phyloP scores from a whole-genome alignment of 2,888 invertebrate species.

The Lasioglossum villosulum region DNA sequence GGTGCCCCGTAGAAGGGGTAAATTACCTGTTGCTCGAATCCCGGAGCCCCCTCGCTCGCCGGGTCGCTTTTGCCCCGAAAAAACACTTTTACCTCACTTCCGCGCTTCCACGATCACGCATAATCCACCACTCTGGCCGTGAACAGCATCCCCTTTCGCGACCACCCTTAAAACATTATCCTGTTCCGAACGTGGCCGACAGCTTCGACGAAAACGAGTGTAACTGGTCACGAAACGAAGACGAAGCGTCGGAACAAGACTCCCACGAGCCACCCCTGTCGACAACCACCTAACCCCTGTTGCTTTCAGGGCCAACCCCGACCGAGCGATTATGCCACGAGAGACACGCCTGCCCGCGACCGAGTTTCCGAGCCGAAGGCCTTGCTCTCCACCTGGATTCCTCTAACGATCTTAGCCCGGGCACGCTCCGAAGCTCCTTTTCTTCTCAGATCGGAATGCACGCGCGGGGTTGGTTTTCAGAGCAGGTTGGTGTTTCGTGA shows the following conservation, averaged over 20 bases:
- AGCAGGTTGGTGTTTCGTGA: slow-evolving; percentile 60
- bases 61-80: slow-evolving; percentile 82
- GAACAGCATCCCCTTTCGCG: neutral
- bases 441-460: neutral
- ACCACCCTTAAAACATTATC: slow-evolving; percentile 16
- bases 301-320: slow-evolving; percentile 14
- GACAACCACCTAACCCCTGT: neutral
- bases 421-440: neutral
- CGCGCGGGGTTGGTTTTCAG: slow-evolving; percentile 36
- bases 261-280: slow-evolving; percentile 29
- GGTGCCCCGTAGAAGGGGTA: slow-evolving; percentile 40
- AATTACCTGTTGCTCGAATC: slow-evolving; percentile 83
- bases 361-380: slow-evolving; percentile 9
- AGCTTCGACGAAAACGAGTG: neutral
- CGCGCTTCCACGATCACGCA: slow-evolving; percentile 64
- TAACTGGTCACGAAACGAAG: neutral
- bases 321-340: slow-evolving; percentile 18
- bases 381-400: slow-evolving; percentile 11
- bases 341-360: slow-evolving; percentile 48
- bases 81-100: slow-evolving; percentile 82
- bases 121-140: slow-evolving; percentile 49
- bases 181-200: neutral
- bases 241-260: slow-evolving; percentile 37
- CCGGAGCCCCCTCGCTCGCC: slow-evolving; percentile 83
- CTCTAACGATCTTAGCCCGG: neutral